Evolutionary conservation across 1,140 invertebrate species (phyloP).

Genomic region (Drosophila pruinosa): DNA sequence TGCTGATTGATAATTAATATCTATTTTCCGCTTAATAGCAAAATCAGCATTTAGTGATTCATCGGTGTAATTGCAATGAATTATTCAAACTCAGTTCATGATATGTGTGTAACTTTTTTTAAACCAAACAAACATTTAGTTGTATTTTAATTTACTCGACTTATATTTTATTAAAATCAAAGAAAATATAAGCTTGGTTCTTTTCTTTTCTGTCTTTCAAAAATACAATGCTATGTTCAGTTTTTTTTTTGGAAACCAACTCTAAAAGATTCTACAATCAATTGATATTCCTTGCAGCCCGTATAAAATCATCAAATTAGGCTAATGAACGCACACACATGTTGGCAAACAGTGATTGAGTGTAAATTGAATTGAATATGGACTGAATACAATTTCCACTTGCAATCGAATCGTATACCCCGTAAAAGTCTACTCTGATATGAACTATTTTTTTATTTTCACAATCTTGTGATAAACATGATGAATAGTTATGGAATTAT

Average conservation of each 20-base stretch:
- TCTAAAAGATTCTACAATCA: not conserved
- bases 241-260: no score
- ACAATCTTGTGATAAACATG: conserved; percentile 24
- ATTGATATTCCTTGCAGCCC: not conserved
- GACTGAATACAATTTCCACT: not conserved
- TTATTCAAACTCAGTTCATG: no score
- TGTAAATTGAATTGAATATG: not conserved
- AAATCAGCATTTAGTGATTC: no score
- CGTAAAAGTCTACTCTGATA: not conserved
- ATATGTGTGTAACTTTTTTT: no score
- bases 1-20: not conserved
- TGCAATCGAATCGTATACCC: not conserved
- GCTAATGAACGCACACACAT: conserved; percentile 6
- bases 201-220: no score
- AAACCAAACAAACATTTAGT: no score
- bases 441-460: not conserved
- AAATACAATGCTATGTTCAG: no score
- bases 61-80: no score
- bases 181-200: no score
- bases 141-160: no score
- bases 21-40: not conserved
- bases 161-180: no score
- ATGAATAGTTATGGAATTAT: conserved; percentile 26
- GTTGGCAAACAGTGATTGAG: not conserved
- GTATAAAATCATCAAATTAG: not conserved